phyloP scores from a whole-genome alignment of 2,888 invertebrate genomes.

The Cordylochernes scorpioides region DNA sequence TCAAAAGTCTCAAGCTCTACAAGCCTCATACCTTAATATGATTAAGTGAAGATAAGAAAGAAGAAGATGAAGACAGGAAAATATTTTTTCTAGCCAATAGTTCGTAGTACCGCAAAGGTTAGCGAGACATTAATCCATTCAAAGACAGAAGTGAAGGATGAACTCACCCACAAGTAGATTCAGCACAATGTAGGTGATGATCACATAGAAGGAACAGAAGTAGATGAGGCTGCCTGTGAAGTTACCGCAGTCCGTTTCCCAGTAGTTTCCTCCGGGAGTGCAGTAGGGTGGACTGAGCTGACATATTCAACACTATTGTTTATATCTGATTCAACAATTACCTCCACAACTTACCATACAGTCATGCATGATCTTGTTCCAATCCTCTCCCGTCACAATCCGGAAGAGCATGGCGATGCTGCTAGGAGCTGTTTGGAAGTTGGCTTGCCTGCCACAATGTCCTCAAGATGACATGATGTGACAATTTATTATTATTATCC shows the following conservation, averaged over 20 bases:
- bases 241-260: slow-evolving; percentile 99
- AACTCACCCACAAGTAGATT: slow-evolving; percentile 87
- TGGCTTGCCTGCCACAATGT: slow-evolving; percentile 47
- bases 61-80: too few species aligned
- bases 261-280: slow-evolving; percentile 72
- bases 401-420: slow-evolving; percentile 94
- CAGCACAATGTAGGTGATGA: slow-evolving; percentile 95
- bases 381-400: slow-evolving; percentile 99
- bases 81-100: too few species aligned
- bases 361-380: slow-evolving; percentile 99
- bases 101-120: too few species aligned
- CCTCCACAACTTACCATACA: slow-evolving; percentile 77
- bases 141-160: too few species aligned
- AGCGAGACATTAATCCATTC: too few species aligned
- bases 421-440: slow-evolving; percentile 89
- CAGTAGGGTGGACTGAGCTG: slow-evolving; percentile 37
- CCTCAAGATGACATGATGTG: too few species aligned
- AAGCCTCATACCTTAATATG: too few species aligned
- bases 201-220: slow-evolving; percentile 98
- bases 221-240: slow-evolving; percentile 71
- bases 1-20: too few species aligned
- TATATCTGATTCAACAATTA: too few species aligned
- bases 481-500: too few species aligned
- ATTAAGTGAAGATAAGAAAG: too few species aligned
- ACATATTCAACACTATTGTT: slow-evolving; percentile 6